Evolutionary conservation across 2,113 vertebrate genomes (phyloP).

Genomic region (Notechis scutatus): DNA sequence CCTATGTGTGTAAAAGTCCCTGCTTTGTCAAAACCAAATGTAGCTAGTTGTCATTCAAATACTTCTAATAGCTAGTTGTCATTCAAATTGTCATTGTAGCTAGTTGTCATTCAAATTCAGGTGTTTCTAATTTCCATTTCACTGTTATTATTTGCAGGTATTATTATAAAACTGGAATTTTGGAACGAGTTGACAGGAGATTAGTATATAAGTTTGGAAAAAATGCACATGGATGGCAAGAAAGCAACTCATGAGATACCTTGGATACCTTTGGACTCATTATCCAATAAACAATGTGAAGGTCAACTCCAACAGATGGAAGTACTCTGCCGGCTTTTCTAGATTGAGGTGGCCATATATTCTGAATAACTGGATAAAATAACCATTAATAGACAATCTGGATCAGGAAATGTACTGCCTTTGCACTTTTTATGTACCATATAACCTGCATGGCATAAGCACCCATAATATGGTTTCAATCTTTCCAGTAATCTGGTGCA

Average conservation of each 20-base stretch:
- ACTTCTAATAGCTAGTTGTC: not conserved
- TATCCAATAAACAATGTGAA: not conserved
- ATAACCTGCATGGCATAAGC: not conserved
- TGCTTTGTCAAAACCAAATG: not conserved
- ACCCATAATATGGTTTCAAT: not conserved
- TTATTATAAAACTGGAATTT: constrained; percentile 72
- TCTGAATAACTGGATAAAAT: not conserved
- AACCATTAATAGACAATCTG: not conserved
- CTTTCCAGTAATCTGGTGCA: not conserved
- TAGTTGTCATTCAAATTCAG: not conserved
- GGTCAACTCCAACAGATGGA: constrained; percentile 26
- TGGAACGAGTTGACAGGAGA: constrained; percentile 69
- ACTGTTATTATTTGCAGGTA: constrained; percentile 55
- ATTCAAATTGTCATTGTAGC: not conserved
- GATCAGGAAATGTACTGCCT: not conserved
- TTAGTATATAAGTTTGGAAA: constrained; percentile 73
- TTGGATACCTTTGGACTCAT: not conserved
- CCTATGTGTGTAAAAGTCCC: constrained; percentile 9
- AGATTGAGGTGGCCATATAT: not conserved
- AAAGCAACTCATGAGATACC: constrained; percentile 54
- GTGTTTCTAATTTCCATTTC: not conserved
- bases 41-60: not conserved
- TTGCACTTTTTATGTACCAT: not conserved
- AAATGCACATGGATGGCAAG: constrained; percentile 68
- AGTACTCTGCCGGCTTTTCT: not conserved